These are phyloP conservation scores for Calycopis cecrops DNA, from an alignment of 1,140 invertebrate genomes.

Conservation along the genomic window DNA sequence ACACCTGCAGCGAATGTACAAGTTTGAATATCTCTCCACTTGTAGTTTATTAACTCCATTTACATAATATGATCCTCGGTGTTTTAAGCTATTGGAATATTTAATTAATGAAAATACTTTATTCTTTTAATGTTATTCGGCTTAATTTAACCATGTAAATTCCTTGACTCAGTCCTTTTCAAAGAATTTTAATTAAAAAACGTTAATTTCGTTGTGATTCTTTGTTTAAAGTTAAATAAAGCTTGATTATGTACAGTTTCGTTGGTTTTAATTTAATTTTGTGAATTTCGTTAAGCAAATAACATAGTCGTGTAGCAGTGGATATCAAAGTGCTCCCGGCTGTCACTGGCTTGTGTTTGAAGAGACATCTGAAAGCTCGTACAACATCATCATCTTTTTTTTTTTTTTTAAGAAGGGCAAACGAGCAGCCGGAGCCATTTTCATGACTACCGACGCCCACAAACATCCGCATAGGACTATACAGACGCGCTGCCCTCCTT, in stretches of 20 bases:
- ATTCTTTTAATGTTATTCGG: background rate
- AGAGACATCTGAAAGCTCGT: no score
- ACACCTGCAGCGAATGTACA: background rate
- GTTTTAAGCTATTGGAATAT: constrained; percentile 12
- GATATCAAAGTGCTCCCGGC: no score
- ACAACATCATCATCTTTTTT: no score
- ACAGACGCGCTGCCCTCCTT: no score
- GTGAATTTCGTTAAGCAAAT: no score
- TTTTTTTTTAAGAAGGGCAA: no score
- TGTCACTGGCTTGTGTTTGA: no score
- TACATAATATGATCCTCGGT: constrained; percentile 11
- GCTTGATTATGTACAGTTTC: background rate
- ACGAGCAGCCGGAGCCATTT: no score
- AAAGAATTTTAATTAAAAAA: background rate
- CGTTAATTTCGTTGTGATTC: background rate
- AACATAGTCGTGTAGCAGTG: no score
- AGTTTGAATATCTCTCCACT: background rate
- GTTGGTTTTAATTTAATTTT: no score
- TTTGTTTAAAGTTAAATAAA: background rate
- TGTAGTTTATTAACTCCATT: constrained; percentile 12
- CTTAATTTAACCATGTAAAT: constrained; percentile 1
- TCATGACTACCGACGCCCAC: no score
- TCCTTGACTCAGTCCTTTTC: background rate
- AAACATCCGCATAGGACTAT: no score
- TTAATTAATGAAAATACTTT: constrained; percentile 13